phyloP scores from a whole-genome alignment of 2,113 vertebrate genomes.

The Chelonoidis abingdonii region DNA sequence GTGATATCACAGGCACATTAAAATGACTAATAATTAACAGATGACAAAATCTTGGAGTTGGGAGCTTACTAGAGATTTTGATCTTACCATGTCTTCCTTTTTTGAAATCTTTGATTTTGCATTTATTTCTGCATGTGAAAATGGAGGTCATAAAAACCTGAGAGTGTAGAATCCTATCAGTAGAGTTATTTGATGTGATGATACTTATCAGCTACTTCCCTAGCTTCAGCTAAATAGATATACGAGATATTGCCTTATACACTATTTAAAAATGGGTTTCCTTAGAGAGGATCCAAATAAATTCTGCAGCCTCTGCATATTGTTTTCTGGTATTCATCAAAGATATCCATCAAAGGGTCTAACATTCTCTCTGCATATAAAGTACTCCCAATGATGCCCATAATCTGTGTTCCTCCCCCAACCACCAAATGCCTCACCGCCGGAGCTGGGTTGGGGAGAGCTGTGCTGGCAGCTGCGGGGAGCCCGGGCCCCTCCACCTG shows the following conservation, averaged over 20 bases:
- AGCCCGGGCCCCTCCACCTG: too few species aligned
- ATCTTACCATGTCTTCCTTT: conserved; percentile 37
- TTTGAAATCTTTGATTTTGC: conserved; percentile 45
- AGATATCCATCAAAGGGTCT: not conserved
- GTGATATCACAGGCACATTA: conserved; percentile 32
- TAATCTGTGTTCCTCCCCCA: not conserved
- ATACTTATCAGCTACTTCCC: conserved; percentile 21
- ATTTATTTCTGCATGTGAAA: conserved; percentile 38
- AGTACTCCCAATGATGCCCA: not conserved
- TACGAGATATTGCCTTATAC: not conserved
- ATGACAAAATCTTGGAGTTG: conserved; percentile 41
- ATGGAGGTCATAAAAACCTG: not conserved
- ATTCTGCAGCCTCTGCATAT: not conserved
- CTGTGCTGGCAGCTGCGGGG: too few species aligned
- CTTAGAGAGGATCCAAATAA: not conserved
- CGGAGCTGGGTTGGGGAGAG: too few species aligned
- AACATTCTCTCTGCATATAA: not conserved
- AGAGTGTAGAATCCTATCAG: not conserved
- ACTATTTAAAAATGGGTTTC: not conserved
- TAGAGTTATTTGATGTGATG: not conserved
- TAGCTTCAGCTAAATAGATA: conserved; percentile 23
- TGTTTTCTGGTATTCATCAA: not conserved
- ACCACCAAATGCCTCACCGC: not conserved
- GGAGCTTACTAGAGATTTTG: conserved; percentile 42
- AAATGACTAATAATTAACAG: conserved; percentile 55